Evolutionary conservation across 2,888 invertebrate genomes (phyloP).

Genomic region (Abrostola tripartita): DNA sequence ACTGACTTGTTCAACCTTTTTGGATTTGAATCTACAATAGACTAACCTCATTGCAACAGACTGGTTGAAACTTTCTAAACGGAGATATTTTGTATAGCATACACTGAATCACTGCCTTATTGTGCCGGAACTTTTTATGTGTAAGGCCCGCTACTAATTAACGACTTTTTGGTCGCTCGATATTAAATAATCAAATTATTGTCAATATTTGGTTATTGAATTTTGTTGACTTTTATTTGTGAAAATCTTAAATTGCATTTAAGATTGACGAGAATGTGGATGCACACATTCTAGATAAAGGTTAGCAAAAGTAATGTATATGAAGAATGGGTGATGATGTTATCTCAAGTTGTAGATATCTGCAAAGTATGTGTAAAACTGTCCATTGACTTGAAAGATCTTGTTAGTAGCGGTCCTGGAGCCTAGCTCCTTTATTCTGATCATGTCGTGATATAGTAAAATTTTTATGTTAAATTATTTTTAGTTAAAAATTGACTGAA

Average conservation of each 20-base stretch:
- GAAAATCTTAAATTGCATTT: constrained; percentile 56
- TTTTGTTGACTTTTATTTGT: constrained; percentile 58
- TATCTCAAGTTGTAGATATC: constrained; percentile 52
- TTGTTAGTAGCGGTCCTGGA: constrained; percentile 70
- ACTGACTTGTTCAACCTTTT: constrained; percentile 86
- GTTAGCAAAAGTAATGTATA: constrained; percentile 53
- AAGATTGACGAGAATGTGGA: constrained; percentile 49
- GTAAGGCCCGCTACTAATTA: constrained; percentile 65
- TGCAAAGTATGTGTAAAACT: constrained; percentile 41
- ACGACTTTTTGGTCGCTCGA: constrained; percentile 62
- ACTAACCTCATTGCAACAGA: constrained; percentile 86
- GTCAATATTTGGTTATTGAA: constrained; percentile 51
- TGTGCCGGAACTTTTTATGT: constrained; percentile 83
- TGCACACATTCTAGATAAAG: constrained; percentile 56
- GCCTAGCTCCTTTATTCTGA: constrained; percentile 71
- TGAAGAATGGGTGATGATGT: constrained; percentile 35
- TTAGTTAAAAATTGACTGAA: constrained; percentile 80
- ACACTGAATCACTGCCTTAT: constrained; percentile 88
- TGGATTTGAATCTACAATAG: constrained; percentile 89
- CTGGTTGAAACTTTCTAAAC: constrained; percentile 85
- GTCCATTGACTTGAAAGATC: constrained; percentile 59
- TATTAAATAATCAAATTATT: constrained; percentile 56
- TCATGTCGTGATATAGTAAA: constrained; percentile 69
- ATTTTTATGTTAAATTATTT: constrained; percentile 79
- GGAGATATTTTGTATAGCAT: constrained; percentile 87